Conservation (phyloP, 1,140 invertebrate genomes). For the Eupristina koningsbergeri region DNA sequence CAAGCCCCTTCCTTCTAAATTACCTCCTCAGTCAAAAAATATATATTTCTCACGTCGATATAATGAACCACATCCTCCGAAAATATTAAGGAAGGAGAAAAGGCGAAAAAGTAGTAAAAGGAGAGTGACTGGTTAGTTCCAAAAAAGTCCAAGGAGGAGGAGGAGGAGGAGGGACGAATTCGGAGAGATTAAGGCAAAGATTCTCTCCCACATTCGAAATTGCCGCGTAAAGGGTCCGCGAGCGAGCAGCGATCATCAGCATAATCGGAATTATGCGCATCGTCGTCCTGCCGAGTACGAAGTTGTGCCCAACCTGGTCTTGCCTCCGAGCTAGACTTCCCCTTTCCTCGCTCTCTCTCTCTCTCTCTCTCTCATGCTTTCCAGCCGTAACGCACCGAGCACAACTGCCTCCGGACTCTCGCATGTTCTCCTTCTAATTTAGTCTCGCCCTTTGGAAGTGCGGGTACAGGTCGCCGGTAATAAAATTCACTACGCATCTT, state of each 20-base stretch:
- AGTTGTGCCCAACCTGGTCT: too few species aligned
- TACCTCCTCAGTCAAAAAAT: constrained; percentile 12
- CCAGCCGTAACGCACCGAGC: not conserved
- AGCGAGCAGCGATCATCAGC: constrained; percentile 50
- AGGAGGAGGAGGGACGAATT: constrained; percentile 43
- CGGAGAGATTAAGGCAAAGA: constrained; percentile 31
- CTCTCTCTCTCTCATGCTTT: not conserved
- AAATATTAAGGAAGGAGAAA: constrained; percentile 35
- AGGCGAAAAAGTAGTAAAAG: constrained; percentile 17
- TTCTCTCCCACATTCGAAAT: constrained; percentile 50
- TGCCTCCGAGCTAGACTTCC: not conserved
- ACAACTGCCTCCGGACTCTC: constrained; percentile 20
- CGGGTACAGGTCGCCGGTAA: constrained; percentile 17
- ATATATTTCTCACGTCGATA: constrained; percentile 20
- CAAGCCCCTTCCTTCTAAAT: constrained; percentile 14
- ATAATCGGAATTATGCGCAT: constrained; percentile 51
- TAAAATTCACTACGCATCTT: constrained; percentile 45
- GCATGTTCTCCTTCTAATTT: constrained; percentile 24
- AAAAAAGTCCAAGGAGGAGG: not conserved
- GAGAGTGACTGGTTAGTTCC: not conserved
- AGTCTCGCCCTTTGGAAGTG: constrained; percentile 15
- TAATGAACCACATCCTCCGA: constrained; percentile 22
- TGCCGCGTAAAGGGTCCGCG: constrained; percentile 38
- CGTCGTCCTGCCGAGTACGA: not conserved
- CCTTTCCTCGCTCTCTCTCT: constrained; percentile 1